Base-by-base conservation (phyloP, 92 coral and sea anemone genomes). In the Nematostella vectensis region DNA sequence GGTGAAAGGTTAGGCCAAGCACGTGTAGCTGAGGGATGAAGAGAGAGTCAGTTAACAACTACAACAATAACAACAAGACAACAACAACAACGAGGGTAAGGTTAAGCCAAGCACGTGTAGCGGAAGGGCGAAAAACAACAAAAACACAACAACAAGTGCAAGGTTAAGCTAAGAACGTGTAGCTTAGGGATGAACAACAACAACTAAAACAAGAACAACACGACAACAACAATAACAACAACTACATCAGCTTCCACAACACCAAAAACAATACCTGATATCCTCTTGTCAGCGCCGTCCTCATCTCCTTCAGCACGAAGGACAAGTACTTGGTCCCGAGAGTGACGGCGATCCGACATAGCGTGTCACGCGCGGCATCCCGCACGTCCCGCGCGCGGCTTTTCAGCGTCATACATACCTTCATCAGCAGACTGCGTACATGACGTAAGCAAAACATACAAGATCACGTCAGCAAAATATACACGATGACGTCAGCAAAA, bases 321-420 rank as follows among this genome's bases (percentile, higher is more conserved):
- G 88, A 70, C 57, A 91, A 87, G 76, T 91, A 91, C 67, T 75
- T 76, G 10, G 83, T 59, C 19, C 98, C 98, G 31, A 91, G 93
- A 23, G 98, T 81, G 18, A 81, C 58, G 0, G 96, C 62, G 31
- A 91, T 91, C 67, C 86, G 81, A 29, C 80, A 76, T 22, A 91
- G 77, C 23, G 95, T 88, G 48, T 84, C 88, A 68, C 96, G 79
- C 36, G 98, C 98, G 30, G 86, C 81, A 38, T 63, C 87, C 51
- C 98, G 80, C 39, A 91, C 98, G 51, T 91, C 98, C 19, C 80
- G 82, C 15, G 93, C 93, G 25, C 93, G 87, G 70, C 98, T 91
- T 63, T 70, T 81, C 28, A 91, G 62, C 1, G 96, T 71, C 63
- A 78, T 67, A 44, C 98, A 86, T 12, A 86, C 84, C 15, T 85